These are phyloP conservation scores for Elephas maximus DNA, from an alignment of 2,113 vertebrate species.

Conservation along the genomic window DNA sequence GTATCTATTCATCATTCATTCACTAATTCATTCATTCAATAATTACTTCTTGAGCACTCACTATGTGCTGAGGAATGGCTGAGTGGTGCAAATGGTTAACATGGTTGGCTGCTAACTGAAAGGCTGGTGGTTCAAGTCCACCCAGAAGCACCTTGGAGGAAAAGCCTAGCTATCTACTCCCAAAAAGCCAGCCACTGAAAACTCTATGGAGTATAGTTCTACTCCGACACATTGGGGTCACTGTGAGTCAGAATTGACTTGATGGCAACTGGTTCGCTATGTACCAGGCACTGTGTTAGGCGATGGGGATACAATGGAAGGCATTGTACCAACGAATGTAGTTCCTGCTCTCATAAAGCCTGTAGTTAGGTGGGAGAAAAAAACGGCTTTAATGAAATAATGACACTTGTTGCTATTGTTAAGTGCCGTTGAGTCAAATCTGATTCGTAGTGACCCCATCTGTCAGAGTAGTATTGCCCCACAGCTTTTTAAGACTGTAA, in stretches of 20 bases:
- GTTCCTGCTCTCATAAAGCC: background rate
- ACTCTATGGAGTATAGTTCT: too few relatives aligned
- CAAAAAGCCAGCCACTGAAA: too few relatives aligned
- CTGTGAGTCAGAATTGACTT: too few relatives aligned
- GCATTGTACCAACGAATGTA: background rate
- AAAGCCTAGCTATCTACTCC: too few relatives aligned
- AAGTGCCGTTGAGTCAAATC: background rate
- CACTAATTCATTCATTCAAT: background rate
- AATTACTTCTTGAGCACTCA: background rate
- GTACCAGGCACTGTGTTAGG: background rate
- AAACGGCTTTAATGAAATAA: background rate
- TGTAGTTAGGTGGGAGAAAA: background rate
- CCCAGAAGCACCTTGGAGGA: background rate
- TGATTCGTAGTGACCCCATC: background rate
- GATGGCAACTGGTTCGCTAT: too few relatives aligned
- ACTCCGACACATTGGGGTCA: too few relatives aligned
- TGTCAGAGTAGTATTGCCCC: background rate
- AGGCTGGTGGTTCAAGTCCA: background rate
- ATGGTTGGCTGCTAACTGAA: background rate
- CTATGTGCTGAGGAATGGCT: background rate
- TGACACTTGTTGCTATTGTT: background rate
- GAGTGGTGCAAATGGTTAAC: background rate
- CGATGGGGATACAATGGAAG: fast-evolving
- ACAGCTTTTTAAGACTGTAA: background rate
- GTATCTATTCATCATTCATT: background rate